Base-by-base conservation (phyloP, 2,888 invertebrate species). In the Drosophila sordidula region DNA sequence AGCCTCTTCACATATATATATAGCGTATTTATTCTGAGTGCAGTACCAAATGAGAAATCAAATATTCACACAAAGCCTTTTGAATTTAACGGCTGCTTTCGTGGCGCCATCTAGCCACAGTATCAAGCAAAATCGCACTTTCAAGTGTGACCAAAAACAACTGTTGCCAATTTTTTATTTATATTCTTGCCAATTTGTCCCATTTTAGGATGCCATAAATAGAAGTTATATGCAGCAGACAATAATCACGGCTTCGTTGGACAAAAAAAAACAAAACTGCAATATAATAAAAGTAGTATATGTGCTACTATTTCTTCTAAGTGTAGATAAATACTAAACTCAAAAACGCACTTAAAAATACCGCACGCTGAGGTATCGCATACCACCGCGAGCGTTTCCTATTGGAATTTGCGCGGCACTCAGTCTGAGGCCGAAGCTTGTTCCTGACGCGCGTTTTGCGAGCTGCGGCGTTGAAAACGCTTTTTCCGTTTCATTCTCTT, bases 401-500 rank as follows among this genome's bases (percentile, higher is more conserved):
- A 75, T 75, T 77, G 77, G 65, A 75, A 77, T 76, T 77, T 56
- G 47, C 75, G 78, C 78, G 69, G 67, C 58, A 52, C 57, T 73
- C 70, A 77, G 78, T 76, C 75, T 59, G 75, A 75, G 77, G 67
- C 74, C 74, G 58, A 78, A 70, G 69, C 74, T 76, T 76, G 78
- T 77, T 76, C 92, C 92, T 92, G 92, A 91, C 92, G 92, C 91
- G 87, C 89, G 92, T 90, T 87, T 85, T 79, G 62, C 62, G 73
- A 75, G 78, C 65, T 71, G 80, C 62, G 71, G 78, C 77, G 75
- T 74, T 63, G 46, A 49, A 71, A 80, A 80, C 86, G 75, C 78
- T 72, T 75, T 77, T 86, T 82, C 77, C 74, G 76, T 83, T 83
- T 74, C 46, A 80, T 71, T 74, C 66, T 70, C 61, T 58, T 70